phyloP scores from a whole-genome alignment of 1,140 invertebrate genomes.

The Octopus bimaculoides region DNA sequence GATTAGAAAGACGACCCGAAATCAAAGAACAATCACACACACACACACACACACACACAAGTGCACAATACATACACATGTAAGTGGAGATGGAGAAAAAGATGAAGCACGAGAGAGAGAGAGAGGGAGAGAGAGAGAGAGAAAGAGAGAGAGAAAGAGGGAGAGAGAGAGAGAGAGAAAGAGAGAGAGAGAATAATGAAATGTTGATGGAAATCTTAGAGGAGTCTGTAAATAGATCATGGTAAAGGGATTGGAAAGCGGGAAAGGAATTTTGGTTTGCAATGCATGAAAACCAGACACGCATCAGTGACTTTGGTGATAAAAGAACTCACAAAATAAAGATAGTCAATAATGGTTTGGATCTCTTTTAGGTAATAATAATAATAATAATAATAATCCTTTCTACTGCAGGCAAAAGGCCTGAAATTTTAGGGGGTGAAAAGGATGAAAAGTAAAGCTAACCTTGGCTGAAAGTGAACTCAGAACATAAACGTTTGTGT shows the following conservation, averaged over 20 bases:
- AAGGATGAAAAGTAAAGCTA: too few species aligned
- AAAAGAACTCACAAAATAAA: neutral
- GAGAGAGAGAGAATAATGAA: slow-evolving; percentile 8
- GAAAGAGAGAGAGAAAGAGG: slow-evolving; percentile 15
- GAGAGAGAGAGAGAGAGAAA: slow-evolving; percentile 13
- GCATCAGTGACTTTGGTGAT: neutral
- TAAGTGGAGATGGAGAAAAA: slow-evolving; percentile 12
- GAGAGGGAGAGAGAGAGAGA: slow-evolving; percentile 11
- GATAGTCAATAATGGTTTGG: neutral
- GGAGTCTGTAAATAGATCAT: neutral
- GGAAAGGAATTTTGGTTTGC: neutral
- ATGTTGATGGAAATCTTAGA: too few species aligned
- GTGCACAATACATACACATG: slow-evolving; percentile 10
- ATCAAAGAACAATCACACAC: too few species aligned
- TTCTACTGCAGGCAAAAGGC: neutral
- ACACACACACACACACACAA: too few species aligned
- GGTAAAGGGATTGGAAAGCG: neutral
- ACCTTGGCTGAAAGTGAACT: too few species aligned
- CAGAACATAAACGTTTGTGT: too few species aligned
- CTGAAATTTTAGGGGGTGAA: too few species aligned
- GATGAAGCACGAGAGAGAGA: slow-evolving; percentile 6
- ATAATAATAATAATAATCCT: neutral
- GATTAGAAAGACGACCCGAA: too few species aligned
- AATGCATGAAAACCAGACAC: neutral
- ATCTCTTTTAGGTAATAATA: neutral